These are phyloP conservation scores for Aproaerema taeniolella DNA, from an alignment of 2,888 invertebrate species.

Conservation along the genomic window DNA sequence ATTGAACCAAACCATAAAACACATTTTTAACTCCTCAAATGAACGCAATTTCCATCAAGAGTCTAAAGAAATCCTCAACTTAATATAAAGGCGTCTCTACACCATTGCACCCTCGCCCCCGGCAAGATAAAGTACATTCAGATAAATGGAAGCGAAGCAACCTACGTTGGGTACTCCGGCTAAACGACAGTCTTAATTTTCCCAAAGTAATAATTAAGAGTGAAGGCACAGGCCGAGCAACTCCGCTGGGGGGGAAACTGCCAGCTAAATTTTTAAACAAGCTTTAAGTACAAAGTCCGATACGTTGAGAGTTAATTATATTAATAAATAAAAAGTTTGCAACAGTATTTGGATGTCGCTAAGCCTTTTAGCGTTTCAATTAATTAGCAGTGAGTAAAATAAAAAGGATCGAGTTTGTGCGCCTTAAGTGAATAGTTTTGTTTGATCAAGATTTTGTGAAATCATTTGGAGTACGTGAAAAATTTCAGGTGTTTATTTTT, in stretches of 20 bases:
- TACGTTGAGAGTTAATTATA: slow-evolving; percentile 67
- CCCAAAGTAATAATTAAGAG: slow-evolving; percentile 79
- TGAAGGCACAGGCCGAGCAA: slow-evolving; percentile 55
- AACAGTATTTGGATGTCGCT: slow-evolving; percentile 2
- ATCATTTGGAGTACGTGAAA: no score
- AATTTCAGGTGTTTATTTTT: no score
- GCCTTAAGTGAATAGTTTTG: no score
- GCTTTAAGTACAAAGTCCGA: slow-evolving; percentile 71
- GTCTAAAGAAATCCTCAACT: no score
- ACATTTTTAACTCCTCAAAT: no score
- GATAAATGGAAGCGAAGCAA: slow-evolving; percentile 68
- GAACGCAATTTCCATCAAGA: no score
- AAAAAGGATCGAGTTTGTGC: no score
- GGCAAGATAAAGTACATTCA: slow-evolving; percentile 73
- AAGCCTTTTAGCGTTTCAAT: background rate
- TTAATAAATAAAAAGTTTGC: slow-evolving; percentile 54
- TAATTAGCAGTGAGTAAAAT: no score
- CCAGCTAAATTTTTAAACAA: slow-evolving; percentile 74
- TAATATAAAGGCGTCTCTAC: slow-evolving; percentile 41
- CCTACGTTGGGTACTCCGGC: slow-evolving; percentile 64
- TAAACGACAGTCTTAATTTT: slow-evolving; percentile 78
- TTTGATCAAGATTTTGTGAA: no score
- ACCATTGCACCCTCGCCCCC: slow-evolving; percentile 40
- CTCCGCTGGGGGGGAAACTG: slow-evolving; percentile 47
- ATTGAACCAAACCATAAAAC: no score